Conservation (phyloP, 2,113 vertebrate species). For the Oophaga pumilio region DNA sequence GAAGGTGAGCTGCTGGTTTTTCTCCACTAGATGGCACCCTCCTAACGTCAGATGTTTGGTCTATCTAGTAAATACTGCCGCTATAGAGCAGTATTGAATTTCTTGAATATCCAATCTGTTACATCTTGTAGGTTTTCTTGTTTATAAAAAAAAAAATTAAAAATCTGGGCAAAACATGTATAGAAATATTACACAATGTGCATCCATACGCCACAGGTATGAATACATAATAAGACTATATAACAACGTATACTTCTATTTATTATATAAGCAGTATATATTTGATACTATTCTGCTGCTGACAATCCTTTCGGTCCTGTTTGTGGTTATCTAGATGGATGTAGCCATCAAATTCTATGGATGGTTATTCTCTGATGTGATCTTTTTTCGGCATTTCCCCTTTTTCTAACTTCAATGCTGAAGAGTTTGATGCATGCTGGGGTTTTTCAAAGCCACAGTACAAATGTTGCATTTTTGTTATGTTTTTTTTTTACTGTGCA, state of each 20-base stretch:
- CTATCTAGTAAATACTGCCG: neutral
- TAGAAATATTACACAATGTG: neutral
- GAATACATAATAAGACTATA: too few relatives aligned
- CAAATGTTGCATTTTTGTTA: too few relatives aligned
- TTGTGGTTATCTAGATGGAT: too few relatives aligned
- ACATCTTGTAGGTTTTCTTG: neutral
- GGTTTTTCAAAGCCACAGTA: too few relatives aligned
- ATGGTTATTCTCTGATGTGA: too few relatives aligned
- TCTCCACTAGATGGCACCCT: constrained; percentile 5
- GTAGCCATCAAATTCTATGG: too few relatives aligned
- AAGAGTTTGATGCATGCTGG: too few relatives aligned
- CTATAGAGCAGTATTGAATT: neutral
- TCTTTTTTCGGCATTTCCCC: too few relatives aligned
- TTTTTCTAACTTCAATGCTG: too few relatives aligned
- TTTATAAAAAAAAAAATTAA: neutral
- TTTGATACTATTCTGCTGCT: neutral
- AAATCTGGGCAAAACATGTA: neutral
- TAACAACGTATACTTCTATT: too few relatives aligned
- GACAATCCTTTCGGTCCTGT: too few relatives aligned
- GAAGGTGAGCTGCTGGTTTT: neutral
- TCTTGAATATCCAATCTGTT: neutral
- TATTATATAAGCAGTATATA: neutral
- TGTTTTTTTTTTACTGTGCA: too few relatives aligned
- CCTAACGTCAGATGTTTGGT: neutral
- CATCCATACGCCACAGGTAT: neutral